These are phyloP conservation scores for Pluvianellus socialis DNA, from an alignment of 2,113 vertebrate species.

Conservation along the genomic window DNA sequence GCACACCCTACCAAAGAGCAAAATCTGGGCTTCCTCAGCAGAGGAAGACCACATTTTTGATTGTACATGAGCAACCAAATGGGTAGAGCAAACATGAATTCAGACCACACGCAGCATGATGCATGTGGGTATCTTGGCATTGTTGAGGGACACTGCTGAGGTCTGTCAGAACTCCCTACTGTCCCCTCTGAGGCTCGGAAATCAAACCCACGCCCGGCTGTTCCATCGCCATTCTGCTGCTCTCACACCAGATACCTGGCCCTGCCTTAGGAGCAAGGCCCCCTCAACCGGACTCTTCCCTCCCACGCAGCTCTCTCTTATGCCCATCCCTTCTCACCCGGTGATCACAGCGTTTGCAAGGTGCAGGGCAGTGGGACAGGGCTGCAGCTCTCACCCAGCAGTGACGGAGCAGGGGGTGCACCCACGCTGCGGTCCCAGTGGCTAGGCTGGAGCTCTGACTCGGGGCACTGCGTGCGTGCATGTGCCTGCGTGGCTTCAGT, in stretches of 20 bases:
- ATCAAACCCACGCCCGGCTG: neutral
- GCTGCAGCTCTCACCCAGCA: neutral
- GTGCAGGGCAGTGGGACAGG: neutral
- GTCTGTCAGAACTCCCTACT: neutral
- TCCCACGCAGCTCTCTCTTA: neutral
- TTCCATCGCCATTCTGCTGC: neutral
- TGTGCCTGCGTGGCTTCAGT: no score
- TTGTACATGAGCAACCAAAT: neutral
- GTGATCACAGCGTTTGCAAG: neutral
- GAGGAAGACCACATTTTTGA: neutral
- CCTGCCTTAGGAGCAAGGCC: no score
- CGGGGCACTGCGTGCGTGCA: rapidly evolving
- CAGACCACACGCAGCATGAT: neutral
- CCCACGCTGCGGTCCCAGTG: neutral
- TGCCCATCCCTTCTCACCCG: neutral
- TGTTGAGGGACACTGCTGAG: neutral
- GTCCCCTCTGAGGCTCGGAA: neutral
- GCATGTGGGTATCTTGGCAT: neutral
- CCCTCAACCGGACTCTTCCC: neutral
- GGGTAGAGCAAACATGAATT: neutral
- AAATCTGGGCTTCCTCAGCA: neutral
- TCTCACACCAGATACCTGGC: neutral
- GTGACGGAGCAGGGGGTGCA: neutral
- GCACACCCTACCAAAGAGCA: neutral
- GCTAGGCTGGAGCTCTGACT: neutral